phyloP scores from a whole-genome alignment of 30 jellyfish, hydroid and myxozoan genomes.

The Turritopsis rubra region DNA sequence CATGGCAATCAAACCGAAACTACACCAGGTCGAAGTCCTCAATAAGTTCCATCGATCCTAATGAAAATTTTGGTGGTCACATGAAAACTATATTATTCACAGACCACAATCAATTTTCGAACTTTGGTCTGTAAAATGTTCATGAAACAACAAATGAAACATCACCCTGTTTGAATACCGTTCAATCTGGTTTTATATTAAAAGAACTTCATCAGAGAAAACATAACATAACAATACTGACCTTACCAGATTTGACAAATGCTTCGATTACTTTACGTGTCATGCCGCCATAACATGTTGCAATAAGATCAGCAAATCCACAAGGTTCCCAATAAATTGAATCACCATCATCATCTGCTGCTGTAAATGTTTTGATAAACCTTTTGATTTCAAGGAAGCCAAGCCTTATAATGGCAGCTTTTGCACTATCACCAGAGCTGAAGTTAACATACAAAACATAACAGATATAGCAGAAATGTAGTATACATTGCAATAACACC shows the following conservation, averaged over 20 bases:
- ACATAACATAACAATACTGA: constrained; percentile 9
- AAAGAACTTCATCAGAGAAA: too few relatives aligned
- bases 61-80: too few relatives aligned
- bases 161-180: too few relatives aligned
- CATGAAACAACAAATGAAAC: too few relatives aligned
- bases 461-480: background rate
- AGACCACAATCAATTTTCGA: too few relatives aligned
- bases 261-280: constrained; percentile 65
- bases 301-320: constrained; percentile 83
- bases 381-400: constrained; percentile 67
- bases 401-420: constrained; percentile 80
- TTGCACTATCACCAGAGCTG: constrained; percentile 77
- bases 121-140: too few relatives aligned
- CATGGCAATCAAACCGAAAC: too few relatives aligned
- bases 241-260: constrained; percentile 72
- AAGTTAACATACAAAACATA: background rate
- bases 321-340: constrained; percentile 65
- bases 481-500: background rate
- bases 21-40: too few relatives aligned
- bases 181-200: too few relatives aligned
- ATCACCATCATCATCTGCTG: constrained; percentile 25
- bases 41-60: too few relatives aligned
- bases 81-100: too few relatives aligned
- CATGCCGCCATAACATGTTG: constrained; percentile 90
- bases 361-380: constrained; percentile 44